phyloP scores from a whole-genome alignment of 2,888 invertebrate genomes.

The Latrodectus hesperus region DNA sequence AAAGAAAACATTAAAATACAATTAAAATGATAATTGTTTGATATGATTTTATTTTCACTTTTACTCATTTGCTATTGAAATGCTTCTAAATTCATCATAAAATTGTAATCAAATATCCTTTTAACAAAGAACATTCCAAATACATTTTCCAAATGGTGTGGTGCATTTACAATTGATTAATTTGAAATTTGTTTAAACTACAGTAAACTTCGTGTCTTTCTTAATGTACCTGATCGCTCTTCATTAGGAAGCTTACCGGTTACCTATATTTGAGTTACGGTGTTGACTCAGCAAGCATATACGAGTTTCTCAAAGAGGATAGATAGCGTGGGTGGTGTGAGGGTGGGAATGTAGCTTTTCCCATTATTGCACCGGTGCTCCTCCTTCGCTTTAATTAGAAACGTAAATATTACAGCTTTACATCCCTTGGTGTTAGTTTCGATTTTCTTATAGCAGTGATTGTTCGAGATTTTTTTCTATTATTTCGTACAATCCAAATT shows the following conservation, averaged over 20 bases:
- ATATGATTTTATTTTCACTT: too few relatives aligned
- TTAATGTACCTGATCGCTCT: conserved; percentile 64
- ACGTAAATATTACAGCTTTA: conserved; percentile 53
- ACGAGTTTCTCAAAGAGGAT: background rate
- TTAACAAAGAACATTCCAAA: too few relatives aligned
- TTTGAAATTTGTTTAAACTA: conserved; percentile 66
- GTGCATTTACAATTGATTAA: conserved; percentile 32
- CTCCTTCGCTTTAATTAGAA: conserved; percentile 58
- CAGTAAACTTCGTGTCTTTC: conserved; percentile 49
- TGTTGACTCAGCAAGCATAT: conserved; percentile 60
- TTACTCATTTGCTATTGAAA: too few relatives aligned
- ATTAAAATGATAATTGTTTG: too few relatives aligned
- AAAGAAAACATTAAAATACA: too few relatives aligned
- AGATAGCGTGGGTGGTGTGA: background rate
- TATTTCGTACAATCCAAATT: background rate
- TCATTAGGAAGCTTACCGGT: conserved; percentile 56
- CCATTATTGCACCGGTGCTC: conserved; percentile 23
- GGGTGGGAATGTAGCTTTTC: conserved; percentile 1
- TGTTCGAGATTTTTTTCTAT: background rate
- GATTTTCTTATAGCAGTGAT: conserved; percentile 21
- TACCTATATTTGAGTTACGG: conserved; percentile 64
- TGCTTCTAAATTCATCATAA: too few relatives aligned
- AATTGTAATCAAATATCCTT: too few relatives aligned
- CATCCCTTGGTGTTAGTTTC: conserved; percentile 23
- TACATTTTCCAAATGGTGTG: too few relatives aligned